Percentiles rank a stretch among this genome's conserved stretches.
Evolutionary conservation across 2,113 vertebrate genomes (phyloP).

Genomic region (Labeo catla): DNA sequence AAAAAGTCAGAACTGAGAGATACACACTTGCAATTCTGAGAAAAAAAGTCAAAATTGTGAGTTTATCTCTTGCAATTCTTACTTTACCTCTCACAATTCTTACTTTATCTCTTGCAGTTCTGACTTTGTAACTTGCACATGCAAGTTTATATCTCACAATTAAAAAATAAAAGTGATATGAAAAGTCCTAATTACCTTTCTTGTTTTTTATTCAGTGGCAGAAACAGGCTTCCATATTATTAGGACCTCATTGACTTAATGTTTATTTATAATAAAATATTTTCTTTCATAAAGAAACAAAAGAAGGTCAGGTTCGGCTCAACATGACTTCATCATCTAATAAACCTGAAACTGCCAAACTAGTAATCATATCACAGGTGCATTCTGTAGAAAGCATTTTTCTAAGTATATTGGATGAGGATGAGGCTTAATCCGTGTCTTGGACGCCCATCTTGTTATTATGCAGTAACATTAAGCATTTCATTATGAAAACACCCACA

Average conservation of each 20-base stretch:
- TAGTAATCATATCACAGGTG: not conserved
- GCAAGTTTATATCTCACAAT: no score
- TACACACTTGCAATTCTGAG: no score
- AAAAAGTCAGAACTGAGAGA: no score
- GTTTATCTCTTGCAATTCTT: no score
- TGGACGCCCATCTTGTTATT: not conserved
- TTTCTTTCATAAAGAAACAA: not conserved
- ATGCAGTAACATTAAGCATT: not conserved
- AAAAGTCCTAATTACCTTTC: no score
- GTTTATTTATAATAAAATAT: not conserved
- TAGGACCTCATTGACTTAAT: not conserved
- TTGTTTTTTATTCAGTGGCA: no score
- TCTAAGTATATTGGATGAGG: not conserved
- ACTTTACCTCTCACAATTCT: no score
- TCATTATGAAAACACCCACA: conserved; percentile 7
- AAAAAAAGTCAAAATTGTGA: no score
- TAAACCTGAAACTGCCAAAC: not conserved
- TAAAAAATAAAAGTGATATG: no score
- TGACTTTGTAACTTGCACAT: no score
- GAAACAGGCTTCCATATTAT: not conserved
- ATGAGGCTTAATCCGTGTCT: not conserved
- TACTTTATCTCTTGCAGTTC: no score
- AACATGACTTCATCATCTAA: not conserved
- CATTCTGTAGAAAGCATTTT: not conserved
- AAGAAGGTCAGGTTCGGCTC: not conserved